Evolutionary conservation across 1,140 invertebrate species (phyloP), one percentile per base, ranked within the genome.

Genomic region (Calephelis virginiensis): DNA sequence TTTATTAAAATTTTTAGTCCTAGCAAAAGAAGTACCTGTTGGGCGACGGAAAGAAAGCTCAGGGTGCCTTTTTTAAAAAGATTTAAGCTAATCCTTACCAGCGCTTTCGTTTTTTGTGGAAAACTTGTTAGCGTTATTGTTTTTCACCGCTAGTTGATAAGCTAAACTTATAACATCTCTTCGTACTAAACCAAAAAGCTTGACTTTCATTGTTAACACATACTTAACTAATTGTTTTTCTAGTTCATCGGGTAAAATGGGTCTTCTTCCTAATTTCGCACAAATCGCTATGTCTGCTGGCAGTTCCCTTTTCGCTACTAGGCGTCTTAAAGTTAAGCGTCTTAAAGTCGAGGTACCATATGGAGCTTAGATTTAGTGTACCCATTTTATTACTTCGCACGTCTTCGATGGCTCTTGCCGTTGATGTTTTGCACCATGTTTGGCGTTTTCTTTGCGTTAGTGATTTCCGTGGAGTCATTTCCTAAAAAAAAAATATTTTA

Each of bases 1-100:
- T 67, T 67, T 71, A 17, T 67, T 74, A 63, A 74, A 73, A 50
- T 66, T 64, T 56, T 64, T 74, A n/a, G 64, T 59, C 67, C 69
- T 71, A 48, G 72, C 53, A 14, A 71, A 66, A 43, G 63, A 73
- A 61, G 71, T 73, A 13, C 66, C 68, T 13, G 68, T 71, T 66
- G 69, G 69, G 67, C 64, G 72, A 48, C 67, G 65, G 66, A 71
- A 74, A 13, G 47, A 74, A 48, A 74, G 61, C 0, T 66, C 49
- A 43, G 63, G 50, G 56, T 74, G 66, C 11, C 68, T 56, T 38
- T 72, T 63, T 10, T 70, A 48, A 56, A 74, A 71, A 37, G 65
- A 67, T 9, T 14, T 50, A 9, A 72, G 60, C 70, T 64, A 64
- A 8, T 38, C n/a, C 63, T 40, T 70, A 62, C 63, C 60, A 6